Base-by-base conservation (phyloP, 2,113 vertebrate genomes). In the Arothron firmamentum region DNA sequence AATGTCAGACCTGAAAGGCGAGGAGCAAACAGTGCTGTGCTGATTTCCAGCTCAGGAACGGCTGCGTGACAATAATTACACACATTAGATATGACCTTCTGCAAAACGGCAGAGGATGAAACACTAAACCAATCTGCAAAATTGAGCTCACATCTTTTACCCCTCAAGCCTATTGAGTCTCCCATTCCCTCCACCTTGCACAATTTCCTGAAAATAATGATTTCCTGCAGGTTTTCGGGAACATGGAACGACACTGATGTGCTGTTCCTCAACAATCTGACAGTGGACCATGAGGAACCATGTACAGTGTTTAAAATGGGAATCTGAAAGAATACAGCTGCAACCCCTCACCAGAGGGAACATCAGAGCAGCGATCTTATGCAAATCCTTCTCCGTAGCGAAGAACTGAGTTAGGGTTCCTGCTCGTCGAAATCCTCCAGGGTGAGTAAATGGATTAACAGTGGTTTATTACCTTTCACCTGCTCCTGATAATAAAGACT, bases 51-150 rank as follows among this genome's bases (percentile, higher is more conserved):
- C 25, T 28, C 25, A 5, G 25, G 2, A 5, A 3, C 34, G 34
- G 34, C 34, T 64, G 78, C 48, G 50, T 15, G 67, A 72, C 60
- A 83, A 76, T 85, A 79, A 88, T 87, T 78, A 76, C 59, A 51
- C 15, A 67, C 59, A 87, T 88, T 84, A 83, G 81, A 81, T 83
- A 28, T 70, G 82, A 88, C 83, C 78, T 88, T 85, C 59, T 57
- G 17, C 21, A 59, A 71, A 78, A 74, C 21, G 57, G 67, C 56
- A 65, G 45, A 7, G 43, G 28, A 69, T 52, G 56, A 65, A 31
- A 50, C 45, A 21, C 63, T 56, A 41, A 52, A 49, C n/a, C 18
- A 38, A 2, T 38, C 52, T 48, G 25, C 16, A 58, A 55, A 56
- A 69, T 49, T 47, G 0, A 42, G 45, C 56, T 53, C 8, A 7